These are phyloP conservation scores for Maccullochella peelii DNA, from an alignment of 2,113 vertebrate genomes.

Conservation along the genomic window DNA sequence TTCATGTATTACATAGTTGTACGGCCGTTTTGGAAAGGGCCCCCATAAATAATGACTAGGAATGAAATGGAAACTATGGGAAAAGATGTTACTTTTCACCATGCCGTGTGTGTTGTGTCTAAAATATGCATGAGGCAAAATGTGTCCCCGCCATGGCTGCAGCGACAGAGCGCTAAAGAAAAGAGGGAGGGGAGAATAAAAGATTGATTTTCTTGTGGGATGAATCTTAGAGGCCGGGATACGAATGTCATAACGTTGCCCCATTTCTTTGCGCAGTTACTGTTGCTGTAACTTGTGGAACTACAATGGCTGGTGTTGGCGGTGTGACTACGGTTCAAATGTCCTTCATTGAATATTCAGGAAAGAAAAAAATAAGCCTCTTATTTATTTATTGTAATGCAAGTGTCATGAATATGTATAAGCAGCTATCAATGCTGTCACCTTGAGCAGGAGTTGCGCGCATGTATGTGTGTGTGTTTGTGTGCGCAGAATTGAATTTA, in stretches of 20 bases:
- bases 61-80: conserved; percentile 71
- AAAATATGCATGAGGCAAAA: conserved; percentile 79
- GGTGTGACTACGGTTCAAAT: conserved; percentile 50
- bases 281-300: conserved; percentile 37
- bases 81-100: conserved; percentile 71
- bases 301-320: conserved; percentile 29
- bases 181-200: conserved; percentile 5
- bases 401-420: conserved; percentile 73
- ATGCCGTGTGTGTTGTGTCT: conserved; percentile 46
- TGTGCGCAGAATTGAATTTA: not conserved
- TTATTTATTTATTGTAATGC: conserved; percentile 79
- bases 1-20: conserved; percentile 62
- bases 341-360: conserved; percentile 72
- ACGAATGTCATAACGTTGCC: no score
- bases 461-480: not conserved
- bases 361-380: conserved; percentile 64
- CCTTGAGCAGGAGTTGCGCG: conserved; percentile 57
- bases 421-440: conserved; percentile 70
- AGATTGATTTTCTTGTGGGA: conserved; percentile 37
- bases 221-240: conserved; percentile 40
- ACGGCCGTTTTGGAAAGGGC: conserved; percentile 60
- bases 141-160: conserved; percentile 51
- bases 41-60: conserved; percentile 71
- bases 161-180: conserved; percentile 9
- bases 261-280: not conserved